Base-by-base conservation (phyloP, 2,888 invertebrate genomes). In the Philereme transversata region DNA sequence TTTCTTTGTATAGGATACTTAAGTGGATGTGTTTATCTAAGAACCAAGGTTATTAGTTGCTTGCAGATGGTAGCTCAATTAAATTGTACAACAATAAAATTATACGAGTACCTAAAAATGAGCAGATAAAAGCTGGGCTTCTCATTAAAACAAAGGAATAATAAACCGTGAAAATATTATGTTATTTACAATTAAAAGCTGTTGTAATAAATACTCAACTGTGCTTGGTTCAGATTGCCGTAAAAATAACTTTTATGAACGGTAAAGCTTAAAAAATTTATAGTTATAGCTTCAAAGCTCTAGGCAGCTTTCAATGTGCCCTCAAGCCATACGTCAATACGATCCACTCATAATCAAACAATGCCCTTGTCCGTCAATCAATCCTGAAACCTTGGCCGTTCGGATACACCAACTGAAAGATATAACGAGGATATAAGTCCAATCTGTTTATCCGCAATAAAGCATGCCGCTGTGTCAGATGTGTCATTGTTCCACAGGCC, bases 341-440 rank as follows among this genome's bases (percentile, higher is more conserved):
- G 50, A 52, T 68, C 60, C 22, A 22, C 22, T 22, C 22, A 22
- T 60, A 55, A 45, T 60, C 44, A 56, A 64, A 68, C 62, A 62
- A 65, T 64, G 59, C 47, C 83, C 86, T 86, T 81, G 83, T 83
- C 76, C 73, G 71, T 79, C 77, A 73, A 76, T 81, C 82, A 77
- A 67, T 60, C 52, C 7, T 33, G 57, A 53, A 64, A 69, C 86
- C 86, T 86, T 87, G 86, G 82, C 81, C 65, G 77, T 81, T 82
- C 75, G 66, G 68, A 75, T 80, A 76, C 74, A 74, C 67, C 61
- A 70, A 54, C 72, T 74, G 75, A 81, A 71, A 80, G 81, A 83
- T 78, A 77, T 80, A 84, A 77, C 78, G 69, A 68, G 72, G 69
- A 72, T 76, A 81, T 80, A 79, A 81, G 79, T 82, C 54, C 67